Evolutionary conservation across 2,888 invertebrate genomes (phyloP).

Genomic region (Andrena fulva): DNA sequence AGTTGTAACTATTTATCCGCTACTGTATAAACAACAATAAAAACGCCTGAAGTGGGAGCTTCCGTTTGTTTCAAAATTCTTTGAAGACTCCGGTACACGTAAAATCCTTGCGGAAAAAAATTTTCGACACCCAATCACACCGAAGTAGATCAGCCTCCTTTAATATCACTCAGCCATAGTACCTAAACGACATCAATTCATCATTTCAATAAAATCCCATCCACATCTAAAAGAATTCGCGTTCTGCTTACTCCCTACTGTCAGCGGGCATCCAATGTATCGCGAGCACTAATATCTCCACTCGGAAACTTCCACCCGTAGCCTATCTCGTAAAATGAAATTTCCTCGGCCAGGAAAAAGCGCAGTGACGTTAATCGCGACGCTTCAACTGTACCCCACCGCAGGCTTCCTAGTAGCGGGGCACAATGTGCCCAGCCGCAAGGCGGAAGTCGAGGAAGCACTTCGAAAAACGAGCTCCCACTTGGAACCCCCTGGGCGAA

Average conservation of each 20-base stretch:
- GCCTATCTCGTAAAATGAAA: constrained; percentile 4
- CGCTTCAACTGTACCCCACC: background rate
- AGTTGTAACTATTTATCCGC: no score
- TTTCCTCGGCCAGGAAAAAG: constrained; percentile 20
- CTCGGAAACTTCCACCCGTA: constrained; percentile 4
- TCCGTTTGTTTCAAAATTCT: no score
- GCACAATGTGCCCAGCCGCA: constrained; percentile 9
- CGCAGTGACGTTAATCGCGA: constrained; percentile 12
- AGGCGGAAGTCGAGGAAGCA: constrained; percentile 40
- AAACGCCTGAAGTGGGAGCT: no score
- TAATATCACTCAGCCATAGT: no score
- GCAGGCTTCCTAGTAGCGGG: background rate
- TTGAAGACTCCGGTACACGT: background rate
- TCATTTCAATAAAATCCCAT: background rate
- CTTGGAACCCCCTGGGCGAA: constrained; percentile 6
- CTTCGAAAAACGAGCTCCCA: constrained; percentile 51
- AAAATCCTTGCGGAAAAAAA: background rate
- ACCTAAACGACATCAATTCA: background rate
- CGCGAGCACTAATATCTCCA: background rate
- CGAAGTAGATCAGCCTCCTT: no score
- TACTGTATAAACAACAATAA: no score
- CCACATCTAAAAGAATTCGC: background rate
- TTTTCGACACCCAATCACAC: no score
- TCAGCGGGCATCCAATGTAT: background rate
- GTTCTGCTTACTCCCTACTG: background rate